Conservation (phyloP, 1,140 invertebrate species). For the Diachasmimorpha longicaudata region DNA sequence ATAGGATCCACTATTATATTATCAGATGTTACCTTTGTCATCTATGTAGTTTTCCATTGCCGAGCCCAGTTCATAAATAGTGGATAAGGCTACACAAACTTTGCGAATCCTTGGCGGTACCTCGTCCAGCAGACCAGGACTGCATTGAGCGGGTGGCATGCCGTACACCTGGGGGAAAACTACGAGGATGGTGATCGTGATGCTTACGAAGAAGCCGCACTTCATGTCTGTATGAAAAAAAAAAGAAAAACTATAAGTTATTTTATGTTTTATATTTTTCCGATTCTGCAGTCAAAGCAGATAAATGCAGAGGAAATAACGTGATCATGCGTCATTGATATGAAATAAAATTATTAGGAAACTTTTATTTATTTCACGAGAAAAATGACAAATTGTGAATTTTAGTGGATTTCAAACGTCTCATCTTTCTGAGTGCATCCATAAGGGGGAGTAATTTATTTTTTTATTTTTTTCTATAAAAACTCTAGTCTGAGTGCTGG, state of each 20-base stretch:
- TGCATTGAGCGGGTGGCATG: slow-evolving; percentile 63
- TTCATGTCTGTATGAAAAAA: slow-evolving; percentile 46
- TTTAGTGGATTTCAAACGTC: too few species aligned
- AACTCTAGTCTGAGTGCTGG: too few species aligned
- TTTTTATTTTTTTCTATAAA: too few species aligned
- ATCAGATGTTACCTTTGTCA: slow-evolving; percentile 55
- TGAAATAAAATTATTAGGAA: too few species aligned
- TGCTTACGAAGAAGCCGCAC: slow-evolving; percentile 43
- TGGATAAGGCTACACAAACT: slow-evolving; percentile 63
- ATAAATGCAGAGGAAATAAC: too few species aligned
- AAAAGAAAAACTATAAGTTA: slow-evolving; percentile 2
- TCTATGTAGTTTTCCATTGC: slow-evolving; percentile 65
- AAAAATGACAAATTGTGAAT: too few species aligned
- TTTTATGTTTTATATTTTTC: neutral
- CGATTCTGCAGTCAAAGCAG: neutral
- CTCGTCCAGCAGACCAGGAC: slow-evolving; percentile 62
- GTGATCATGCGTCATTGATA: too few species aligned
- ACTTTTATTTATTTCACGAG: too few species aligned
- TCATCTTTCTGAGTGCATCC: too few species aligned
- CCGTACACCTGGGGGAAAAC: slow-evolving; percentile 41
- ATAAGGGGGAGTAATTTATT: too few species aligned
- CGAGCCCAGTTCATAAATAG: slow-evolving; percentile 61
- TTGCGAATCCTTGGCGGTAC: slow-evolving; percentile 64
- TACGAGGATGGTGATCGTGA: slow-evolving; percentile 38
- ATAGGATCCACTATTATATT: neutral